Conservation (phyloP, 2,888 invertebrate genomes). For the Sycophila texana region DNA sequence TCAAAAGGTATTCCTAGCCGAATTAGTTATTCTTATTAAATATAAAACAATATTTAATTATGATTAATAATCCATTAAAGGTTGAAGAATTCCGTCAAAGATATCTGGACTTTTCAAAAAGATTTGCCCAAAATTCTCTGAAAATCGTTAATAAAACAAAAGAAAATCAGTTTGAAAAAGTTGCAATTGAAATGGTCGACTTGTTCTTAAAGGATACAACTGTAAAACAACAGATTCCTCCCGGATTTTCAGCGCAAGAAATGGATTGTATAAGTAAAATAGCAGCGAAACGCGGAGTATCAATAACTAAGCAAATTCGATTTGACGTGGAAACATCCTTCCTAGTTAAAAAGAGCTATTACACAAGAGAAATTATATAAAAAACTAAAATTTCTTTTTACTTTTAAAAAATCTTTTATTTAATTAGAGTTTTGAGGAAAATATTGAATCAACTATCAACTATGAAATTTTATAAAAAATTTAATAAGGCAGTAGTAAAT, state of each 20-base stretch:
- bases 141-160: not conserved
- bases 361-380: constrained; percentile 26
- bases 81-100: constrained; percentile 62
- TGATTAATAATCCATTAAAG: constrained; percentile 12
- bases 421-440: no score
- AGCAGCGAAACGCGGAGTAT: constrained; percentile 77
- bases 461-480: no score
- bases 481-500: no score
- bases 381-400: not conserved
- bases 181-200: constrained; percentile 76
- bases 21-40: not conserved
- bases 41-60: not conserved
- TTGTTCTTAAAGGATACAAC: constrained; percentile 74
- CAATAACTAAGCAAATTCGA: constrained; percentile 69
- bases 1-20: constrained; percentile 17
- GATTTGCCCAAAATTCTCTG: constrained; percentile 47
- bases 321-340: constrained; percentile 64
- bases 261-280: constrained; percentile 76
- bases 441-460: no score
- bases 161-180: constrained; percentile 66
- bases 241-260: constrained; percentile 76
- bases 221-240: constrained; percentile 77
- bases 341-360: constrained; percentile 40
- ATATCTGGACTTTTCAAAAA: constrained; percentile 74
- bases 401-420: not conserved